These are phyloP conservation scores for Morpho deidamia DNA, from an alignment of 2,888 invertebrate genomes.

Conservation along the genomic window DNA sequence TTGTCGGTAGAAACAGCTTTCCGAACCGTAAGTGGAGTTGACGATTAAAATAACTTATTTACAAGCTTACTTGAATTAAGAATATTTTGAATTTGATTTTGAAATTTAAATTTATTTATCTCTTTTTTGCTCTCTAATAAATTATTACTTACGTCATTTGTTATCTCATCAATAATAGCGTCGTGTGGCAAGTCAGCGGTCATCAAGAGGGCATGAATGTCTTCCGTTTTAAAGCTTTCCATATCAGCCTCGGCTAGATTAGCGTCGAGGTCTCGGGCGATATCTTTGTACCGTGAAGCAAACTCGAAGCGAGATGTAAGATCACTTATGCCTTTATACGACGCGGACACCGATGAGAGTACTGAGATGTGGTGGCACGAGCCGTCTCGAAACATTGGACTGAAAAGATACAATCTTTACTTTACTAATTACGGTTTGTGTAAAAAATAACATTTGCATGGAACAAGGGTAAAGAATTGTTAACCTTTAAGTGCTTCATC, in stretches of 20 bases:
- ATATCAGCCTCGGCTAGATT: slow-evolving; percentile 96
- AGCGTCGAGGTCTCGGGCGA: slow-evolving; percentile 93
- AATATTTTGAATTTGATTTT: too few relatives aligned
- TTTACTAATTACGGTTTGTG: not conserved
- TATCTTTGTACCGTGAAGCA: slow-evolving; percentile 87
- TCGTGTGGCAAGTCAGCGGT: slow-evolving; percentile 85
- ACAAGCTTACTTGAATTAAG: too few relatives aligned
- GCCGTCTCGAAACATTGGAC: slow-evolving; percentile 86
- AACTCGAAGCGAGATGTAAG: slow-evolving; percentile 72
- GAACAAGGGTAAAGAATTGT: not conserved
- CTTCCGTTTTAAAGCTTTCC: slow-evolving; percentile 95
- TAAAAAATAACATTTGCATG: not conserved
- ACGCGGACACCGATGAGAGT: slow-evolving; percentile 88
- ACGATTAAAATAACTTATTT: too few relatives aligned
- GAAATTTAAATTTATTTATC: not conserved
- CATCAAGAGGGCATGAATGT: slow-evolving; percentile 90
- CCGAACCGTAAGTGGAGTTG: too few relatives aligned
- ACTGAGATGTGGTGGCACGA: slow-evolving; percentile 89
- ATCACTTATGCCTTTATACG: slow-evolving; percentile 85
- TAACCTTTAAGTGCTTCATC: slow-evolving; percentile 7
- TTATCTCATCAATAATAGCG: slow-evolving; percentile 71
- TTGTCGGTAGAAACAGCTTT: too few relatives aligned
- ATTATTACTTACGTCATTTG: slow-evolving; percentile 65
- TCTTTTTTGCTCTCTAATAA: slow-evolving; percentile 4
- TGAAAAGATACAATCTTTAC: slow-evolving; percentile 43